phyloP scores from a whole-genome alignment of 2,113 vertebrate genomes.

The Phalacrocorax carbo region DNA sequence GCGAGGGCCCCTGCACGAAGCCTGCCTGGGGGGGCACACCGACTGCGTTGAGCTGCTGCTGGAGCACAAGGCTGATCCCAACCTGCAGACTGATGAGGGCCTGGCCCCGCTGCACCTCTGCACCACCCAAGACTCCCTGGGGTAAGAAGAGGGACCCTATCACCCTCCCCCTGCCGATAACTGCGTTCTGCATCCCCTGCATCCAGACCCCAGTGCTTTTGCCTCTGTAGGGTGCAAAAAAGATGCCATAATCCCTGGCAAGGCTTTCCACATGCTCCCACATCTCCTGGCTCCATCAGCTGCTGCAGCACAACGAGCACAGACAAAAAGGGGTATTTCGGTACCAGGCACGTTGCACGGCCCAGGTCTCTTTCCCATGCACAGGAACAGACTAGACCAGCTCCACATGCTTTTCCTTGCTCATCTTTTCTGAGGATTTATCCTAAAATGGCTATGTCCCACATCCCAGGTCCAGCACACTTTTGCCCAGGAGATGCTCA shows the following conservation, averaged over 20 bases:
- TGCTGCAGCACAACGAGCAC: background rate
- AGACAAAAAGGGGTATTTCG: background rate
- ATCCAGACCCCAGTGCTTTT: rapidly evolving
- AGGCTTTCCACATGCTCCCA: background rate
- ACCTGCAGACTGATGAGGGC: conserved; percentile 62
- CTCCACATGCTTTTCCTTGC: background rate
- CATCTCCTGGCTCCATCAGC: background rate
- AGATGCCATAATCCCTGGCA: rapidly evolving
- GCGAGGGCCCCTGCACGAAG: conserved; percentile 71
- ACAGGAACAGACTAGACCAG: background rate
- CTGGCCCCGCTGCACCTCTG: conserved; percentile 76
- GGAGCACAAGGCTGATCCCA: conserved; percentile 72
- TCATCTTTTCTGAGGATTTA: background rate
- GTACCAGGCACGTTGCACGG: rapidly evolving
- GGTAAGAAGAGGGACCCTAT: conserved; percentile 23
- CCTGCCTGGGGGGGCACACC: conserved; percentile 66
- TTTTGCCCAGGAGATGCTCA: background rate
- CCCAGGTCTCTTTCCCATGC: rapidly evolving
- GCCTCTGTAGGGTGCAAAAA: background rate
- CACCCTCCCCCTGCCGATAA: no score
- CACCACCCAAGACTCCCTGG: conserved; percentile 7
- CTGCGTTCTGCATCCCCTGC: rapidly evolving
- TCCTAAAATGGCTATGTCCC: background rate
- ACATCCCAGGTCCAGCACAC: background rate
- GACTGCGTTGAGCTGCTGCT: conserved; percentile 74